Evolutionary conservation across 2,797 vertebrate genomes (phyloP), one percentile per base, ranked within the genome.

Genomic region (Coendou prehensilis): DNA sequence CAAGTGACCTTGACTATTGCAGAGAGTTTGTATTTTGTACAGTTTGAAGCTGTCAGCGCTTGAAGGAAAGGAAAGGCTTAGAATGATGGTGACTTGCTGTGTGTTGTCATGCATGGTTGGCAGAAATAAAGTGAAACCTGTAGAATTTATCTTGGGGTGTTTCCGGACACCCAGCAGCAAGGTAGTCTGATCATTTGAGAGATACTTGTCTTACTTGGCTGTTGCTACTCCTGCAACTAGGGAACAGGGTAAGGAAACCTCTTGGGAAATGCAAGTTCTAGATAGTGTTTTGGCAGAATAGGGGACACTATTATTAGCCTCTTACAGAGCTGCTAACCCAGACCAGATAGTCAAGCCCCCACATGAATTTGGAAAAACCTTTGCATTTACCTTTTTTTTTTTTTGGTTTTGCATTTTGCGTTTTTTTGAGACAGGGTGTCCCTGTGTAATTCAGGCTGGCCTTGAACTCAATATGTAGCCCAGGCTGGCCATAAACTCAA

Each of bases 271-370:
- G 81, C 87, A 96, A 96, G 89, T 96, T 97, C 94, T 96, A 93
- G 89, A 93, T 69, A 79, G 64, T 95, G 82, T 97, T 95, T 95
- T 97, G 97, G 95, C 97, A 95, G 89, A 97, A 92, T 83, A 73
- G 81, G 52, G 88, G 67, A 94, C 56, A 50, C 97, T 98, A 98
- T 97, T 97, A 97, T 98, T 97, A 98, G 97, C 84, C 94, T 92
- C 85, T 96, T 91, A 78, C 76, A 83, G 91, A 94, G 71, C 63
- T 96, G 80, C 92, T 94, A 81, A 59, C 67, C 64, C 54, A 80
- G 83, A 96, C 97, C 93, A 95, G 86, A 87, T 86, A 90, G 78
- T 61, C 61, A 79, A 90, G 87, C 81, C 30, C n/a, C 89, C 85
- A 71, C 18, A 26, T 75, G 67, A 92, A 82, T 95, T 89, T 90